Evolutionary conservation across 2,113 vertebrate species (phyloP).

Genomic region (Myrmecophaga tridactyla): DNA sequence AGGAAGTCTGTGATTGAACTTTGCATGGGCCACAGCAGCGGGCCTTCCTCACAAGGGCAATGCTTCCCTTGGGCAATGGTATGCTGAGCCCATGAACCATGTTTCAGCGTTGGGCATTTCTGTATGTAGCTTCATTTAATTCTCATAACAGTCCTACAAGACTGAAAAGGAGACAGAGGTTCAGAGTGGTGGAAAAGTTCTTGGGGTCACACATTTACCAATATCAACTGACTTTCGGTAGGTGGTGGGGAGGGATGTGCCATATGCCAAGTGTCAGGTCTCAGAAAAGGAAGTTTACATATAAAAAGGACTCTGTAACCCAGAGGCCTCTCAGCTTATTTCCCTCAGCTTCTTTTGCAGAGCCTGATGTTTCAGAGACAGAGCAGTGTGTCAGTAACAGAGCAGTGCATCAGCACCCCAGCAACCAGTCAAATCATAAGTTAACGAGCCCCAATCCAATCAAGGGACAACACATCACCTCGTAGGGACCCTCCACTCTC

Average conservation of each 20-base stretch:
- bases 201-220: neutral
- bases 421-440: no score
- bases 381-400: no score
- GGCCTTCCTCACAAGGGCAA: neutral
- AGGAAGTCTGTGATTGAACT: neutral
- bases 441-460: no score
- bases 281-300: no score
- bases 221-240: neutral
- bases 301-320: no score
- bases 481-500: no score
- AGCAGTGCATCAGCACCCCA: no score
- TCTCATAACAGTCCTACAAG: neutral
- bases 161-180: neutral
- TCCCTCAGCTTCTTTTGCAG: no score
- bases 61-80: neutral
- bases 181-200: neutral
- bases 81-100: neutral
- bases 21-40: neutral
- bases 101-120: neutral
- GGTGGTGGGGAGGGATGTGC: neutral
- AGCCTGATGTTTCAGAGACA: no score
- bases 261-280: no score
- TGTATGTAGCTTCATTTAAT: neutral
- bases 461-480: no score
- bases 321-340: no score